Evolutionary conservation across 2,888 invertebrate species (phyloP), one percentile per base, ranked within the genome.

Genomic region (Cataglyphis livida): DNA sequence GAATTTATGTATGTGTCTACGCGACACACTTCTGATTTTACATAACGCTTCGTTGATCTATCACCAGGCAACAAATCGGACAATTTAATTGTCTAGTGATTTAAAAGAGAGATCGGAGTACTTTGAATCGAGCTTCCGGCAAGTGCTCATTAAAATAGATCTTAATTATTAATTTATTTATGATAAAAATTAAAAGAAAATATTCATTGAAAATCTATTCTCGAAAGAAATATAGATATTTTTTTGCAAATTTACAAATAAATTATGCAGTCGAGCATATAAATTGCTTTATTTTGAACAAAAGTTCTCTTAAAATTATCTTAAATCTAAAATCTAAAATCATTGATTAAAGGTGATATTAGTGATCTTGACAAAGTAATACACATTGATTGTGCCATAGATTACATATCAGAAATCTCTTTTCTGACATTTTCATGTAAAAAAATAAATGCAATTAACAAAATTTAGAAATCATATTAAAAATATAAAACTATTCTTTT

Each of bases 21-120:
- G 7, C 25, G 12, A 32, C 15, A 57, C 7, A 57, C 7, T 3
- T 38, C 6, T 32, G 21, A 78, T 41, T 78, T 75, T 68, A 32
- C 41, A 35, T 12, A 70, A 68, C 12, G 57, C 18, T 70, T 70
- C 78, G 44, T 5, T 70, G 54, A 57, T 78, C 21, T 25, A 57
- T 35, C 12, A 18, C 9, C 6, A 35, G 15, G 1, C 21, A 65
- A 76, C 66, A 54, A 54, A 25, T 66, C 15, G 10, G 9, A 66
- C 18, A 41, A 57, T 38, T 9, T 38, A 41, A 41, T 54, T 28
- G 18, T 28, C 12, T 25, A 25, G 21, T 59, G 57, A 66, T 54
- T n/a, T 5, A 1, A 70, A 70, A 70, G 57, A 70, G 70, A 70
- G 57, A 70, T 70, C 68, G 21, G 10, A 21, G n/a, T 44, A 48